These are phyloP conservation scores for Achlya flavicornis DNA, from an alignment of 2,888 invertebrate species.

Conservation along the genomic window DNA sequence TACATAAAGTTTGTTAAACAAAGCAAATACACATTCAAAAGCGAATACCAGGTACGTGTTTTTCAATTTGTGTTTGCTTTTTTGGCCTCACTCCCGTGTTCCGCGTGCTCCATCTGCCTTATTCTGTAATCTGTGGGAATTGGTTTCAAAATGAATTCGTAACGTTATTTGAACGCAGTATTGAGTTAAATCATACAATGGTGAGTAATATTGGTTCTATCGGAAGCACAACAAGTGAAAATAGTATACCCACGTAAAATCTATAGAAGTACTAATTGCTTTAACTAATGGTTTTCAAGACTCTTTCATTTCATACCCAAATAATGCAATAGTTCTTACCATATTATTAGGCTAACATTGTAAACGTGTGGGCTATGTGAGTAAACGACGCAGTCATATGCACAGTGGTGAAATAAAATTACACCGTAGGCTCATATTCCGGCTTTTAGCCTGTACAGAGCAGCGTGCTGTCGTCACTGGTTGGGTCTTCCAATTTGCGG, in stretches of 20 bases:
- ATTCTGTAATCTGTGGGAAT: too few relatives aligned
- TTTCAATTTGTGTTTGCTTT: too few relatives aligned
- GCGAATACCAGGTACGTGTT: too few relatives aligned
- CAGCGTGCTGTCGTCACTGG: neutral
- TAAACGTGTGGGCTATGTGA: neutral
- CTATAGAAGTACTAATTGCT: neutral
- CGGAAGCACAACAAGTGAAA: neutral
- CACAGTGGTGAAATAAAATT: neutral
- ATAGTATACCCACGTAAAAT: neutral
- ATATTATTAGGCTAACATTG: neutral
- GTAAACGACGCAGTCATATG: neutral
- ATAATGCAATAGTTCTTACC: neutral
- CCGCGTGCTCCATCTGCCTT: too few relatives aligned
- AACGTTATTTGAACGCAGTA: neutral
- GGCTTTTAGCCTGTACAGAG: neutral
- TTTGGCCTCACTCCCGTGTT: too few relatives aligned
- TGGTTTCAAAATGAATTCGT: conserved; percentile 2
- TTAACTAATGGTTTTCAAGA: neutral
- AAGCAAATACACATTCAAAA: too few relatives aligned
- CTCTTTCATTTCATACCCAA: neutral
- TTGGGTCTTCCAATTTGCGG: neutral
- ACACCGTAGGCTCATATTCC: neutral
- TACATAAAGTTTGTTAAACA: too few relatives aligned
- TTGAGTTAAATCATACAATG: neutral
- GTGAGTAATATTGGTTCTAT: conserved; percentile 2